Evolutionary conservation across 1,140 invertebrate species (phyloP), one percentile per base, ranked within the genome.

Genomic region (Nasonia giraulti): DNA sequence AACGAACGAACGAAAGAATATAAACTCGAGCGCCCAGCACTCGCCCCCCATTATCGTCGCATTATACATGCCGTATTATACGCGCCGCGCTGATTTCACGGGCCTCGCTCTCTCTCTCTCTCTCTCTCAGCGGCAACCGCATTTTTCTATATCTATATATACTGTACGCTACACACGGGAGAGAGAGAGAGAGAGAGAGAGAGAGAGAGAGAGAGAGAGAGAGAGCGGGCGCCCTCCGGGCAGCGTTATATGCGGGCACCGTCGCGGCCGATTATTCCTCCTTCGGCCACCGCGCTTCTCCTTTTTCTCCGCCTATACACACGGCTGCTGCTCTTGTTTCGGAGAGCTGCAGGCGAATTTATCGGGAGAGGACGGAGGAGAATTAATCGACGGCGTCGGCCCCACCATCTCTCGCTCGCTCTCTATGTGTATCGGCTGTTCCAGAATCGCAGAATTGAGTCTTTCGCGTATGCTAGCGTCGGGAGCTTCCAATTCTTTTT

Each of bases 361-460:
- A 82, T 74, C 81, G 81, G 47, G 20, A 62, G n/a, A 74, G 14
- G 40, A 27, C 47, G 12, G 33, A 76, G 23, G 71, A 62, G 55
- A 82, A 82, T 76, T 75, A 76, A 82, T 82, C 50, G 71, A 50
- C 47, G 37, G 23, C 37, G 31, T 50, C 40, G 80, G 33, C 1
- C 23, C 31, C 27, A 3, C 37, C n/a, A 0, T 82, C 27, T 62
- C 27, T 27, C 27, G 27, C 27, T 27, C 27, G 27, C 27, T 27
- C 27, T 27, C 1, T 27, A 27, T 27, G 27, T 27, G 31, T 74
- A 82, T 82, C 50, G 50, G 55, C 27, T 50, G 27, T 27, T 76
- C 62, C 75, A 76, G 81, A 82, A 82, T 82, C 81, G 55, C 23
- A 73, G 81, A 82, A 82, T 82, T 82, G 75, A 82, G 50, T 75